Percentiles rank a stretch among this genome's conserved stretches.
phyloP scores from a whole-genome alignment of 2,888 invertebrate species.

The Trypoxylon attenuatum region DNA sequence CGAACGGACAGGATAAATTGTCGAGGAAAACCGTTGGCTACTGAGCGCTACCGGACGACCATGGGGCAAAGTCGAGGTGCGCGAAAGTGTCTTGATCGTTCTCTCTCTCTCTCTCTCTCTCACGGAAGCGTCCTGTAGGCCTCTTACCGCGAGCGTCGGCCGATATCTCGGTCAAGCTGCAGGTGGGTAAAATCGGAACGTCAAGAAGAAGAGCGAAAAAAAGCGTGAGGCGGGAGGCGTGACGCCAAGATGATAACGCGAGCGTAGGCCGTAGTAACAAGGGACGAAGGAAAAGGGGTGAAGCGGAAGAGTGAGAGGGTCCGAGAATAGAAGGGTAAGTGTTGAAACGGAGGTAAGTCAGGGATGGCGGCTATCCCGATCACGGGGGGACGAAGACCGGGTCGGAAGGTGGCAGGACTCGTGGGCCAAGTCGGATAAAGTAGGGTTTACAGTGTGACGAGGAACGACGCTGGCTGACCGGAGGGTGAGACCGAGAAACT shows the following conservation, averaged over 20 bases:
- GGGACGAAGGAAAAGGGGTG: slow-evolving; percentile 1
- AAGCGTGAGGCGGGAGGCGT: neutral
- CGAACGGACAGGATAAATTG: no score
- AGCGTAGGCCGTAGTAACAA: no score
- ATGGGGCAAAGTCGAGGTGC: no score
- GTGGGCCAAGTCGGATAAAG: no score
- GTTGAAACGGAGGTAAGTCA: neutral
- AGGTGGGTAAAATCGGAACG: slow-evolving; percentile 60
- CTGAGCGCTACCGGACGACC: no score
- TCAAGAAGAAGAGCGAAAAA: slow-evolving; percentile 27
- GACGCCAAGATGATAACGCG: neutral
- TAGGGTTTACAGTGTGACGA: no score
- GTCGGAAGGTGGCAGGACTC: no score
- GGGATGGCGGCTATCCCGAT: neutral
- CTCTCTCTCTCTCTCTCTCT: neutral
- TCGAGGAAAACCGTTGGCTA: no score
- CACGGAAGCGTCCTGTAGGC: neutral
- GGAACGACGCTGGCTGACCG: no score
- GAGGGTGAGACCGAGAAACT: no score
- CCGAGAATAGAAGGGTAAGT: no score
- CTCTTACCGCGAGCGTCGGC: slow-evolving; percentile 1
- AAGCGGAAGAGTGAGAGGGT: neutral
- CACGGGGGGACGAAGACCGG: neutral
- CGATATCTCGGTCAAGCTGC: slow-evolving; percentile 47
- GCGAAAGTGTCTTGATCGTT: no score